Evolutionary conservation across 2,113 vertebrate genomes (phyloP), one percentile per base, ranked within the genome.

Genomic region (Rhynchomys soricoides): DNA sequence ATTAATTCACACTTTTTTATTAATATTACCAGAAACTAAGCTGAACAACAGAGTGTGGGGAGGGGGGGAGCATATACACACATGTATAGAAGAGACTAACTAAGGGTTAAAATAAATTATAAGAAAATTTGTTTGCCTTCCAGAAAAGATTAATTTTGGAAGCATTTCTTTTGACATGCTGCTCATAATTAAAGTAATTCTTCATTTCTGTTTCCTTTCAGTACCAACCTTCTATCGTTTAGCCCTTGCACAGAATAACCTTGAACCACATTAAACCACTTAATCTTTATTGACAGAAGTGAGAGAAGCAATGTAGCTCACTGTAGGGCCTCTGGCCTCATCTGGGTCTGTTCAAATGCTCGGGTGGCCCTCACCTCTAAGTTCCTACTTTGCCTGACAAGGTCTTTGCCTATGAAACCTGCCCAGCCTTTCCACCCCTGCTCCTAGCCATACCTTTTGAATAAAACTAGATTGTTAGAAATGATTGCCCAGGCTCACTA

Each of bases 141-240:
- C 50, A 91, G 89, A 92, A 95, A 97, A 94, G 90, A 96, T 92
- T 94, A 94, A 97, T 86, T 91, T 89, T 48, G 21, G 55, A 97
- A 89, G 93, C 62, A 92, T 95, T 93, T 95, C 86, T 91, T 96
- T 96, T 89, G 90, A 96, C 59, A 89, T n/a, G 22, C 90, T 90
- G 71, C 75, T 95, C 71, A 74, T 83, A 95, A 96, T 97, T 97
- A 95, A 97, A 96, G 81, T 70, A 88, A 95, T 95, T 90, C 90
- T 93, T 96, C 92, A 95, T 95, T 73, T 93, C 45, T 86, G 45
- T 96, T 97, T 96, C 9, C 57, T 94, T 96, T 95, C 93, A 90
- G 83, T 95, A 78, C 96, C 95, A 94, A 90, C 75, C 92, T 93
- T 93, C 19, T 71, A 83, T 90, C 90, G 96, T 43, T 83, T 94